phyloP scores from a whole-genome alignment of 2,888 invertebrate genomes.

The Cephus runcator region DNA sequence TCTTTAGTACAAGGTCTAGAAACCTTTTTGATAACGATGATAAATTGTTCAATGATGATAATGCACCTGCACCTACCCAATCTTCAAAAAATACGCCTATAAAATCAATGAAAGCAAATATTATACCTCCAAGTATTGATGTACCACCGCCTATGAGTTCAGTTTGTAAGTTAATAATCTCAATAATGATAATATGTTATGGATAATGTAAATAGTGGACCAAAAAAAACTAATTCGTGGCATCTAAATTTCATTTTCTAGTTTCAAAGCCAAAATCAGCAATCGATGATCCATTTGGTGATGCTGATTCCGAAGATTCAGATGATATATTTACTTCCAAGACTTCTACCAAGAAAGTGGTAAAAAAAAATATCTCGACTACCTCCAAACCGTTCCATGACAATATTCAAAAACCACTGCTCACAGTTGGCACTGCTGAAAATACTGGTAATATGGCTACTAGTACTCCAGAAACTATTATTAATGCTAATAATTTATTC shows the following conservation, averaged over 20 bases:
- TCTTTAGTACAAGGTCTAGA: constrained; percentile 43
- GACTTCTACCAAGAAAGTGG: constrained; percentile 36
- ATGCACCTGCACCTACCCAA: constrained; percentile 13
- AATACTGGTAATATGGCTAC: constrained; percentile 39
- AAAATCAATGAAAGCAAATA: constrained; percentile 48
- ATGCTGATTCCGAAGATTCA: constrained; percentile 58
- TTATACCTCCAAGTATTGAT: constrained; percentile 59
- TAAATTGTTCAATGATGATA: constrained; percentile 51
- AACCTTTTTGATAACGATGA: constrained; percentile 43
- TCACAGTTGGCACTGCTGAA: constrained; percentile 31
- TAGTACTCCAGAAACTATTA: constrained; percentile 49
- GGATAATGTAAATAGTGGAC: background rate
- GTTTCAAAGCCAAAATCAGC: constrained; percentile 58
- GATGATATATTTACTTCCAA: constrained; percentile 59
- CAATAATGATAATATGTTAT: background rate
- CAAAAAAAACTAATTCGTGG: background rate
- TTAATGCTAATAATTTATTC: constrained; percentile 39
- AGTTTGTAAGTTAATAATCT: constrained; percentile 43
- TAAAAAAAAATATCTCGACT: constrained; percentile 15
- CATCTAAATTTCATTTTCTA: constrained; percentile 24
- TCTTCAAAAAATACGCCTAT: constrained; percentile 49
- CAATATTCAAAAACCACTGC: constrained; percentile 32
- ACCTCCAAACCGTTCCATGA: background rate
- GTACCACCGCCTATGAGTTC: constrained; percentile 59
- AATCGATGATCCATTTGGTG: constrained; percentile 61